These are phyloP conservation scores for Axinella damicornis DNA, from an alignment of 37 sponge, comb jelly and placozoan genomes.

Conservation along the genomic window DNA sequence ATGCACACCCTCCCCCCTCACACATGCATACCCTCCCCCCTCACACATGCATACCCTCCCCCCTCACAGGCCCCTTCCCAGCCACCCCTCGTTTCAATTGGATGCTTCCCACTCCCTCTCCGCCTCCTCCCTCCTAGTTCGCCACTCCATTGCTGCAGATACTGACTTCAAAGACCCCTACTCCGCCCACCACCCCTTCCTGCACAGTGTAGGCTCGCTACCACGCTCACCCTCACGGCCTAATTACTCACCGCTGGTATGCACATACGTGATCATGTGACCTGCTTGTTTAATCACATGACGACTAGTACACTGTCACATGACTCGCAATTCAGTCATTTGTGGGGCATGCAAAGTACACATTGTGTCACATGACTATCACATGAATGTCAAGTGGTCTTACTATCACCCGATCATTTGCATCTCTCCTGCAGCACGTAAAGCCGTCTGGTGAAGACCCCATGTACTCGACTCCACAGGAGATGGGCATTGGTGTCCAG, in stretches of 20 bases:
- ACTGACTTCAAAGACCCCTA: neutral
- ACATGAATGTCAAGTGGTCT: neutral
- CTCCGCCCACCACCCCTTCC: neutral
- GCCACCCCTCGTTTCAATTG: neutral
- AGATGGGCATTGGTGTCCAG: neutral
- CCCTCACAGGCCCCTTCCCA: neutral
- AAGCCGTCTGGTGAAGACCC: neutral
- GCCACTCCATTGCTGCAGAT: slow-evolving; percentile 10
- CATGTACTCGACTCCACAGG: slow-evolving; percentile 20
- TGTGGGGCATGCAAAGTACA: no score
- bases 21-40: no score
- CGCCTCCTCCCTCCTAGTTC: neutral
- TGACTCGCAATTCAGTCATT: neutral
- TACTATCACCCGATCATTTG: neutral
- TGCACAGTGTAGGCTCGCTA: neutral
- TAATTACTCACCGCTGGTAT: no score
- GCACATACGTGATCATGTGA: no score
- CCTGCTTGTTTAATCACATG: no score
- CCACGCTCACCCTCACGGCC: slow-evolving; percentile 8
- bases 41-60: no score
- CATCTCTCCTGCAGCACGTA: neutral
- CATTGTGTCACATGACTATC: neutral
- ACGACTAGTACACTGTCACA: neutral
- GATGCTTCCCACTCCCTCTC: neutral
- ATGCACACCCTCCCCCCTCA: no score